Conservation (phyloP, 2,888 invertebrate genomes). For the Dryomyza anilis region DNA sequence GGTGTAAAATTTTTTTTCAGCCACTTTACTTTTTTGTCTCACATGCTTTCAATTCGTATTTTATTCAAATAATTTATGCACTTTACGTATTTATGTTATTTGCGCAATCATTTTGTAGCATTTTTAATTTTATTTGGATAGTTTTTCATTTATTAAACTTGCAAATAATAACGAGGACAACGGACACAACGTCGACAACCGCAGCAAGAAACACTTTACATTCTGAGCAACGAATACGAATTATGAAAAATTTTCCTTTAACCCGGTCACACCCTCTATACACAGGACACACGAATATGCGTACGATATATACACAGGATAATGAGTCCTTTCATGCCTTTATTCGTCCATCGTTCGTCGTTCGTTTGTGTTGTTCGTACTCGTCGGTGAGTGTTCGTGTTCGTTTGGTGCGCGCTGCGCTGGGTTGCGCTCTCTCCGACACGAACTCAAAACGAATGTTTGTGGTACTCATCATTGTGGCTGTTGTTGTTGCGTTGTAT, state of each 20-base stretch:
- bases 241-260: slow-evolving; percentile 59
- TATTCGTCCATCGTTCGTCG: neutral
- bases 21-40: slow-evolving; percentile 2
- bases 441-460: too few species aligned
- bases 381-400: too few species aligned
- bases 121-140: slow-evolving; percentile 9
- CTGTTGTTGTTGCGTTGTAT: too few species aligned
- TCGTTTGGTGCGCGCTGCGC: too few species aligned
- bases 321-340: slow-evolving; percentile 25
- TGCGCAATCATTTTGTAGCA: neutral
- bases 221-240: slow-evolving; percentile 57
- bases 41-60: neutral
- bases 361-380: slow-evolving; percentile 6
- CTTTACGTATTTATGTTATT: neutral
- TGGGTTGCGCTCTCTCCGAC: too few species aligned
- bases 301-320: slow-evolving; percentile 35
- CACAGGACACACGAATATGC: slow-evolving; percentile 48
- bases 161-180: too few species aligned
- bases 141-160: too few species aligned
- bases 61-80: neutral
- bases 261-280: slow-evolving; percentile 62
- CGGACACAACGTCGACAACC: slow-evolving; percentile 11
- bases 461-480: too few species aligned
- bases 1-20: neutral
- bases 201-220: slow-evolving; percentile 52